Evolutionary conservation across 2,888 invertebrate genomes (phyloP).

Genomic region (Deilephila elpenor): DNA sequence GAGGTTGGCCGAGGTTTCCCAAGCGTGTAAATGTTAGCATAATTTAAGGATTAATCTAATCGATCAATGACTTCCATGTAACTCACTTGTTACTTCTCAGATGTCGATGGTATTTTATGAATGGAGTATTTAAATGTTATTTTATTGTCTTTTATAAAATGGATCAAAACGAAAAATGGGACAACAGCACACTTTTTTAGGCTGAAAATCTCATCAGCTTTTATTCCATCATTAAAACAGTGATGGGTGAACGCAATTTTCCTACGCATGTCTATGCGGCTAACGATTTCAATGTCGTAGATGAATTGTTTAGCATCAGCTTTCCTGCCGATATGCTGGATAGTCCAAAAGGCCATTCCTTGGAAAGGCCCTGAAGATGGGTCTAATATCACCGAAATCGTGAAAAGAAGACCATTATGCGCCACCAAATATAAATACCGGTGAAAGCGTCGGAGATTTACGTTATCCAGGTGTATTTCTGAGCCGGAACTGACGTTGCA

Average conservation of each 20-base stretch:
- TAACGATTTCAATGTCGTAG: slow-evolving; percentile 70
- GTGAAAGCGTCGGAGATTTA: slow-evolving; percentile 59
- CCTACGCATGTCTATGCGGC: slow-evolving; percentile 63
- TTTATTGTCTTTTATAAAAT: slow-evolving; percentile 66
- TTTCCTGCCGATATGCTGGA: slow-evolving; percentile 73
- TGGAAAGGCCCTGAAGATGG: slow-evolving; percentile 49
- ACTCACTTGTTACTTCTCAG: slow-evolving; percentile 41
- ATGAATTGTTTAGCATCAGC: slow-evolving; percentile 65
- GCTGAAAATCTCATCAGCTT: slow-evolving; percentile 69
- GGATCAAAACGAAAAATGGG: slow-evolving; percentile 60
- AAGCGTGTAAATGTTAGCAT: too few relatives aligned
- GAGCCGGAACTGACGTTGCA: slow-evolving; percentile 61
- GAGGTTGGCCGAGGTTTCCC: too few relatives aligned
- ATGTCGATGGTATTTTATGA: slow-evolving; percentile 53
- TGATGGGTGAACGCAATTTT: slow-evolving; percentile 69
- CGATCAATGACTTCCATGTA: too few relatives aligned
- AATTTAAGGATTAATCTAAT: too few relatives aligned
- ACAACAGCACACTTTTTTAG: slow-evolving; percentile 67
- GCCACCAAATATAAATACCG: slow-evolving; percentile 63
- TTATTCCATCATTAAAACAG: slow-evolving; percentile 70
- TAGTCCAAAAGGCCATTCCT: slow-evolving; percentile 70
- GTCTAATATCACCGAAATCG: slow-evolving; percentile 70
- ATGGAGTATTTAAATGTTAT: slow-evolving; percentile 67
- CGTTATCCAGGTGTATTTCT: slow-evolving; percentile 59
- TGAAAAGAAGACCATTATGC: slow-evolving; percentile 67